Base-by-base conservation (phyloP, 2,113 vertebrate species). In the Bombycilla garrulus region DNA sequence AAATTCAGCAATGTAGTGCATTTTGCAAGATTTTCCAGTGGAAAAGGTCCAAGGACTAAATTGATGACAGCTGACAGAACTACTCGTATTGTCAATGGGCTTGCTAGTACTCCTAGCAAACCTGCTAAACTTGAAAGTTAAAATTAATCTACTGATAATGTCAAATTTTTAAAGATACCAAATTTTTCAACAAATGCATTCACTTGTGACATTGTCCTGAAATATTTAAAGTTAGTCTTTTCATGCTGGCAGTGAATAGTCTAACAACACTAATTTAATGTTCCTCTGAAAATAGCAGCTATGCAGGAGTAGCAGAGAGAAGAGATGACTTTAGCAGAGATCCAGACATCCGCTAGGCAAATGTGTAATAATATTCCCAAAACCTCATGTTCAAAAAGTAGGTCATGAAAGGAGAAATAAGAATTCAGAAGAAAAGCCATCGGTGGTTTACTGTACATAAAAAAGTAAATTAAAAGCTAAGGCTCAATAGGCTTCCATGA, bases 301-400 rank as follows among this genome's bases (percentile, higher is more conserved):
- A 8, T 16, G n/a, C 51, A 8, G 2, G 19, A 57, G 42, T 31
- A 77, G 66, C 48, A 89, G 76, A 45, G 64, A 83, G 45, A 23
- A 81, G 19, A 91, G 31, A 93, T 93, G n/a, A 33, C 40, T 93
- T 95, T 67, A 91, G 58, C 88, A 95, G 91, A 93, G 69, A 18
- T 84, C 40, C 92, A 91, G 81, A 87, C 61, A 93, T 92, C 72
- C 15, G 0, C 60, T 38, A 90, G 60, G 70, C 48, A 81, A 81
- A 66, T 26, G 6, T 66, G 26, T 31, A 76, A 80, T 12, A 44
- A 42, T 40, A 81, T 78, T 92, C 35, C 58, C 51, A 81, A 65
- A 90, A 10, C 51, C 18, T 93, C 8, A 4, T 74, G 31, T 84
- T 89, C 61, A 50, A 88, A 92, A 92, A 92, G 83, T 86, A 92